Percentiles rank a stretch among this genome's conserved stretches.
phyloP scores from a whole-genome alignment of 2,888 invertebrate genomes.

The Microctonus brassicae region DNA sequence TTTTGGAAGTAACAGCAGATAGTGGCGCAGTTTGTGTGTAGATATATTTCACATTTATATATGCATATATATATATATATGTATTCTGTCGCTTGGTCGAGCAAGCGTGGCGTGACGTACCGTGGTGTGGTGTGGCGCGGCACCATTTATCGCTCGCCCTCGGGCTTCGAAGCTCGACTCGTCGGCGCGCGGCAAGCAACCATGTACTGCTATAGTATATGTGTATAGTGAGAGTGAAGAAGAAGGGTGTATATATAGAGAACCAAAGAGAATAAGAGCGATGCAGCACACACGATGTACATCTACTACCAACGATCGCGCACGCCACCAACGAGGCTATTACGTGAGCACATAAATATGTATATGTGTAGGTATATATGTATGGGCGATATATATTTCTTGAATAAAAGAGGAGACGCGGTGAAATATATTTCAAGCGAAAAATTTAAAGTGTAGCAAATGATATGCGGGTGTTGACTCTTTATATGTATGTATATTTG shows the following conservation, averaged over 20 bases:
- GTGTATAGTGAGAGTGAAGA: constrained; percentile 39
- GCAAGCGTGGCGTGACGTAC: constrained; percentile 30
- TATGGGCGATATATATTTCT: constrained; percentile 52
- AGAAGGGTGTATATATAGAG: constrained; percentile 9
- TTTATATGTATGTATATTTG: constrained; percentile 39
- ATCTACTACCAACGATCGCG: constrained; percentile 59
- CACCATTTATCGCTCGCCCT: constrained; percentile 61
- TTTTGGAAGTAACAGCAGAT: constrained; percentile 22
- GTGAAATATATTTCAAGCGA: constrained; percentile 30
- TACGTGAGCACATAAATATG: constrained; percentile 61
- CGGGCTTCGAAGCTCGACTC: constrained; percentile 47
- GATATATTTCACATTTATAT: no score
- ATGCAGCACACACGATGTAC: constrained; percentile 46
- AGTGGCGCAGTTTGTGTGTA: constrained; percentile 15
- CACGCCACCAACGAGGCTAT: constrained; percentile 60
- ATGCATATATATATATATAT: no score
- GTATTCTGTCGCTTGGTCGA: constrained; percentile 30
- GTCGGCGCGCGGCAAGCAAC: constrained; percentile 47
- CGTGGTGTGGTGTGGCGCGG: constrained; percentile 48
- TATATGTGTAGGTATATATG: no score
- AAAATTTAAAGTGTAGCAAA: constrained; percentile 12
- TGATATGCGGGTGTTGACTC: constrained; percentile 46
- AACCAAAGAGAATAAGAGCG: constrained; percentile 23
- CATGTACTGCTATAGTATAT: no score
- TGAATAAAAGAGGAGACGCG: constrained; percentile 30